phyloP scores from a whole-genome alignment of 2,888 invertebrate species.

The Drosophila planitibia region DNA sequence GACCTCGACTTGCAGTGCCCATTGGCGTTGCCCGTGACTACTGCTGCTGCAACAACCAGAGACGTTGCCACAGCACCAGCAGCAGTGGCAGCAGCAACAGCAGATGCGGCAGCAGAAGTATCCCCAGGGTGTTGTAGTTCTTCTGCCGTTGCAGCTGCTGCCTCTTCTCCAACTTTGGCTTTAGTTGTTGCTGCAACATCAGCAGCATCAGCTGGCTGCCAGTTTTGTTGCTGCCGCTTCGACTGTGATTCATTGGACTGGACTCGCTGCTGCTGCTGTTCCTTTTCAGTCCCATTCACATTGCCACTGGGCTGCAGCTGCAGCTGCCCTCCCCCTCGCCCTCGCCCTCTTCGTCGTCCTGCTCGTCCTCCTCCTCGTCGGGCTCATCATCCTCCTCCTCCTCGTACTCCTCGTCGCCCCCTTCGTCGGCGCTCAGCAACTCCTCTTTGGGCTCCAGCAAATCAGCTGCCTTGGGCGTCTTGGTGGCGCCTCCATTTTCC shows the following conservation, averaged over 20 bases:
- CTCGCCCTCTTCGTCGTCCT: constrained; percentile 7
- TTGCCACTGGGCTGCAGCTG: constrained; percentile 42
- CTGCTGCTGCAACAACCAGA: constrained; percentile 29
- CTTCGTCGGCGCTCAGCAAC: constrained; percentile 75
- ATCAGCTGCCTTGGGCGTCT: constrained; percentile 45
- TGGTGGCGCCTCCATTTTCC: constrained; percentile 43
- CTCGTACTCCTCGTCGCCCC: constrained; percentile 23
- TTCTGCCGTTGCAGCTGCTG: constrained; percentile 47
- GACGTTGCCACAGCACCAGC: constrained; percentile 34
- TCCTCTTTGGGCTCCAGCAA: constrained; percentile 82
- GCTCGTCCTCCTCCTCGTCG: constrained; percentile 67
- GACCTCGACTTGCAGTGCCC: constrained; percentile 68
- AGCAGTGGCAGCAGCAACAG: constrained; percentile 2
- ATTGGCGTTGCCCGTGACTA: constrained; percentile 43
- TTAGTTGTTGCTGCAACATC: constrained; percentile 46
- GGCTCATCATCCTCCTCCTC: constrained; percentile 42
- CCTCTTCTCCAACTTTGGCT: constrained; percentile 24
- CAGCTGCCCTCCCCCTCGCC: constrained; percentile 35
- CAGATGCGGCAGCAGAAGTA: constrained; percentile 2
- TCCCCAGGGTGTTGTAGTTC: constrained; percentile 72
- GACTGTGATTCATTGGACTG: constrained; percentile 62
- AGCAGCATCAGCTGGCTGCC: constrained; percentile 66
- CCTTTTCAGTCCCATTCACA: constrained; percentile 48
- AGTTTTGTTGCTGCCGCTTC: constrained; percentile 51
- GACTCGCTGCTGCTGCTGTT: constrained; percentile 29